Conservation (phyloP, 2,888 invertebrate genomes). For the Cerastis rubricosa region DNA sequence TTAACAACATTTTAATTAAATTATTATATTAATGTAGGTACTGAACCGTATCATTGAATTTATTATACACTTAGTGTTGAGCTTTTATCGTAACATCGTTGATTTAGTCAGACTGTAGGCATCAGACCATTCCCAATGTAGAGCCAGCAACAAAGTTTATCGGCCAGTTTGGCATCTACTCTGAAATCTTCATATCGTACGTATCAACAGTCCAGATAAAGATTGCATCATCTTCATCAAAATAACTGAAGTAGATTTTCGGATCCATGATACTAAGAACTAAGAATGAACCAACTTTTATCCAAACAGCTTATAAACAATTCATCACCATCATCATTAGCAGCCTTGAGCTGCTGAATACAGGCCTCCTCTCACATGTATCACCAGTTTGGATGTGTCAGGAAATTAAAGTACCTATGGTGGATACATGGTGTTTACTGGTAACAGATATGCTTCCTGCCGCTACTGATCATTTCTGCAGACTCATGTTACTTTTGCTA, state of each 20-base stretch:
- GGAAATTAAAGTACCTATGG: not conserved
- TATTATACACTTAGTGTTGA: constrained; percentile 49
- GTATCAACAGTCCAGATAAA: not conserved
- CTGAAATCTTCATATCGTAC: not conserved
- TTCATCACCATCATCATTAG: not conserved
- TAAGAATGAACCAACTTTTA: not conserved
- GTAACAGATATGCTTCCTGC: not conserved
- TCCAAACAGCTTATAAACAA: not conserved
- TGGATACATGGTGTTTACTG: not conserved
- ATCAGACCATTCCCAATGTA: constrained; percentile 15
- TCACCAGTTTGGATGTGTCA: not conserved
- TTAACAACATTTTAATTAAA: constrained; percentile 22
- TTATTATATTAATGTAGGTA: constrained; percentile 35
- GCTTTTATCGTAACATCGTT: constrained; percentile 48
- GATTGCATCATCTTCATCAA: not conserved
- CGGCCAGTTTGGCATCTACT: not conserved
- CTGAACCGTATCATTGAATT: constrained; percentile 41
- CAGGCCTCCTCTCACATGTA: not conserved
- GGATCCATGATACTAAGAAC: not conserved
- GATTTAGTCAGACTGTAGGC: constrained; percentile 30
- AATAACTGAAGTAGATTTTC: constrained; percentile 1
- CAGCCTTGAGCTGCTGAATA: not conserved
- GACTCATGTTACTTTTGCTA: constrained; percentile 5
- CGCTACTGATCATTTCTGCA: not conserved
- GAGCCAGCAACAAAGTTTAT: constrained; percentile 19